Base-by-base conservation (phyloP, 1,140 invertebrate genomes). In the Asobara japonica region DNA sequence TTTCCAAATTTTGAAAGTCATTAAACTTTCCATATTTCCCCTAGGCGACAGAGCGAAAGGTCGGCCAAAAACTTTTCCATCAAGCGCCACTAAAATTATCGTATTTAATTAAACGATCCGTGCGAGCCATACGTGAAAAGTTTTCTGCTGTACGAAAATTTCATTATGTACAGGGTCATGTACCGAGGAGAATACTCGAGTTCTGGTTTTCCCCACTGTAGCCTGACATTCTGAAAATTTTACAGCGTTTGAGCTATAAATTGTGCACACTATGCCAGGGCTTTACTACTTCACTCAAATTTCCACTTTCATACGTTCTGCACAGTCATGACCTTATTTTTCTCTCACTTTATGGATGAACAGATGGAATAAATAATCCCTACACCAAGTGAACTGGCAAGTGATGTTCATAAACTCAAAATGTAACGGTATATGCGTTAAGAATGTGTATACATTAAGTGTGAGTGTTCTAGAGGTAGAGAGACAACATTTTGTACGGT, bases 141-240 rank as follows among this genome's bases (percentile, higher is more conserved):
- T 56, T 56, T 36, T 27, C 51, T 56, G 20, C 6, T 2, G 45
- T 2, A 51, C 45, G 22, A 25, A 25, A 56, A 56, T 56, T 56
- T 56, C 51, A 56, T 56, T 56, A 56, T 56, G 51, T 56, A 56
- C 22, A 56, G 25, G 51, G 51, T 25, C 51, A 56, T 56, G 51
- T 18, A 18, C 2, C 20, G 7, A 18, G 22, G 22, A 25, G 51
- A 25, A 25, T 10, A 1, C 16, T 27, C 31, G n/a, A n/a, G n/a
- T n/a, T n/a, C 31, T 36, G 5, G 31, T 36, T 5, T 36, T 36
- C 11, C 31, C 31, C 11, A 36, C 5, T 36, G 11, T 11, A 18
- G 5, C 38, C 69, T 29, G 56, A 64, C 69, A 71, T 38, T 75
- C 72, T 71, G 48, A 48, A 36, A 72, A 64, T 71, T 71, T 65